Percentiles rank a stretch among this genome's conserved stretches.
These are phyloP conservation scores for Drosophila tripunctata DNA, from an alignment of 2,888 invertebrate genomes.

Conservation along the genomic window DNA sequence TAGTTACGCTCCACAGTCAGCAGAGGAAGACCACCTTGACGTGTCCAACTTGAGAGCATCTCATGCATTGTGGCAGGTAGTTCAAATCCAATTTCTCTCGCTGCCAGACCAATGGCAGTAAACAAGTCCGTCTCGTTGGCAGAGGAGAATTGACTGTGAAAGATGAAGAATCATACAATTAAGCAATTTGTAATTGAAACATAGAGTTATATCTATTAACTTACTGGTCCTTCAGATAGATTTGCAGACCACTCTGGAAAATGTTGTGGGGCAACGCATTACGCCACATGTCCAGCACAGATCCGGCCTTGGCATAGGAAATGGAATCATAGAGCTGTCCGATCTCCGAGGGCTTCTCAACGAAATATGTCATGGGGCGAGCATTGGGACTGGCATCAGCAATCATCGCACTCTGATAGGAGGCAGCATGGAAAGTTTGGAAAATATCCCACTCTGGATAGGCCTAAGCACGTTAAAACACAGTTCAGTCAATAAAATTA, in stretches of 20 bases:
- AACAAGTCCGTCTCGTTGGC: conserved; percentile 78
- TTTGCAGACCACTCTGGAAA: conserved; percentile 79
- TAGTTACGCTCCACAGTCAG: conserved; percentile 86
- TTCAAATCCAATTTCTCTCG: conserved; percentile 59
- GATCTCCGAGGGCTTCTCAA: conserved; percentile 93
- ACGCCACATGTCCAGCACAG: conserved; percentile 84
- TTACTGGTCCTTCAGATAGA: conserved; percentile 79
- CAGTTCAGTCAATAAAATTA: not conserved
- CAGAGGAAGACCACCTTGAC: conserved; percentile 87
- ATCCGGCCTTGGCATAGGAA: conserved; percentile 95
- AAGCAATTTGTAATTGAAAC: not conserved
- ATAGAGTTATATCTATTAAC: conserved; percentile 13
- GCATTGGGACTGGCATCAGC: conserved; percentile 90
- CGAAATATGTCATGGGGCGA: conserved; percentile 92
- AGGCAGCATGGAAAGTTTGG: conserved; percentile 90
- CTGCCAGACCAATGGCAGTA: conserved; percentile 68
- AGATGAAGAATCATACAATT: not conserved
- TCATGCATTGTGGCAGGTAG: conserved; percentile 85
- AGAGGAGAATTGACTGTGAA: conserved; percentile 61
- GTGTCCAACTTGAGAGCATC: conserved; percentile 87
- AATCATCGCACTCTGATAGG: conserved; percentile 89
- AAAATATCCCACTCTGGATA: conserved; percentile 88
- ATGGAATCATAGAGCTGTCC: conserved; percentile 93
- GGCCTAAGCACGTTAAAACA: conserved; percentile 83
- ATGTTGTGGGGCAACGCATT: conserved; percentile 77